Conservation (phyloP, 2,113 vertebrate genomes). For the Leucopsar rothschildi region DNA sequence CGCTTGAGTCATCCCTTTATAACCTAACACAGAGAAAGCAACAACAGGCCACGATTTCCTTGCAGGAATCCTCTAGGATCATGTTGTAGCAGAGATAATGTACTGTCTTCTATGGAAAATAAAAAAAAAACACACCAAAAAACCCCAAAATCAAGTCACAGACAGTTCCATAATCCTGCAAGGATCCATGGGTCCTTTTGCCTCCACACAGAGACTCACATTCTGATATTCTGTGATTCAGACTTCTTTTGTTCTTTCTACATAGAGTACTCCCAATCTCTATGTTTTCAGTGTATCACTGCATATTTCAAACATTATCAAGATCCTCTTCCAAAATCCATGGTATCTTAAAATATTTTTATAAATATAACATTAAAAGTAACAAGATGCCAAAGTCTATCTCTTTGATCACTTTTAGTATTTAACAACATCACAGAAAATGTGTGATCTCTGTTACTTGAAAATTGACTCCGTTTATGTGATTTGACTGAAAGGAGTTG, state of each 20-base stretch:
- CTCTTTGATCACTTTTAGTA: neutral
- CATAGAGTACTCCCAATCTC: neutral
- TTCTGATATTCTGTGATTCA: neutral
- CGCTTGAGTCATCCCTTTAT: neutral
- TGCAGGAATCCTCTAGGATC: neutral
- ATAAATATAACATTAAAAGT: neutral
- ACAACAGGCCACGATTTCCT: neutral
- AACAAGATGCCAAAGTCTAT: neutral
- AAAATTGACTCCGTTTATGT: neutral
- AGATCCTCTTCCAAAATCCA: neutral
- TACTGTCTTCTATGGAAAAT: neutral
- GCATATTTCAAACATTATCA: neutral
- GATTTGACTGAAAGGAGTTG: neutral
- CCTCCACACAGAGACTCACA: neutral
- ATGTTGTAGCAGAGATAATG: neutral
- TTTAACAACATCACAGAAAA: neutral
- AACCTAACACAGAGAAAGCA: neutral
- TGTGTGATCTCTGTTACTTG: neutral
- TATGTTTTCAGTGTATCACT: neutral
- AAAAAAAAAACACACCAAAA: too few species aligned
- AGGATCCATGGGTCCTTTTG: neutral
- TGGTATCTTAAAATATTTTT: neutral
- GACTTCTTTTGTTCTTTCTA: neutral
- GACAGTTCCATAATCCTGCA: neutral
- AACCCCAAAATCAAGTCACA: accelerated